Conservation (phyloP, 2,888 invertebrate genomes). For the Dendrolimus houi region DNA sequence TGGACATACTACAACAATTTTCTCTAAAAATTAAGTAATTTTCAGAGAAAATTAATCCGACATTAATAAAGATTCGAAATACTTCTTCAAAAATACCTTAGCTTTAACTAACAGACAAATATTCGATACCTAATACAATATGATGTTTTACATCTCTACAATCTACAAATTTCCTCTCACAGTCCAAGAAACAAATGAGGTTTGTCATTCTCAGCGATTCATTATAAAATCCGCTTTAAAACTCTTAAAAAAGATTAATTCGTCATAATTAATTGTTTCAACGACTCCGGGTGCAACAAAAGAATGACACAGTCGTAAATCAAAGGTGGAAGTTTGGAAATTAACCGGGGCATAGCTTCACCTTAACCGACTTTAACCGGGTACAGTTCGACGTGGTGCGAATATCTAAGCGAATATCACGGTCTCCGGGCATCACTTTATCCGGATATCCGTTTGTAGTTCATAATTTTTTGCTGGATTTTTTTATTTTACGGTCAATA, state of each 20-base stretch:
- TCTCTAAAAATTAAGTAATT: no score
- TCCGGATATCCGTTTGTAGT: conserved; percentile 33
- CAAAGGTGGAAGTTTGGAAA: conserved; percentile 53
- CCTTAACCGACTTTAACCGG: conserved; percentile 65
- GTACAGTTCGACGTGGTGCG: conserved; percentile 57
- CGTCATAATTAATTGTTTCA: conserved; percentile 21
- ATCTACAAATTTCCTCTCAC: not conserved
- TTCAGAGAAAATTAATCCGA: no score
- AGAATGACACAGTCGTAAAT: conserved; percentile 52
- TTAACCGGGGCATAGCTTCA: conserved; percentile 66
- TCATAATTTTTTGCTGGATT: no score
- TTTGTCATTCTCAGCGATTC: conserved; percentile 14
- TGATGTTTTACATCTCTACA: no score
- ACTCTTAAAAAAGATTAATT: conserved; percentile 17
- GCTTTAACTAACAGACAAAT: no score
- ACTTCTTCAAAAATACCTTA: no score
- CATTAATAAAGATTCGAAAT: no score
- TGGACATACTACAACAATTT: no score
- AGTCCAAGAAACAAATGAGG: not conserved
- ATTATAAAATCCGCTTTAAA: conserved; percentile 1
- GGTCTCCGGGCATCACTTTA: conserved; percentile 26
- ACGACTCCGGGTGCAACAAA: conserved; percentile 29
- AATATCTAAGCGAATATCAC: conserved; percentile 57
- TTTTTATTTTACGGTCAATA: no score
- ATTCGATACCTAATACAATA: no score